phyloP scores from a whole-genome alignment of 2,888 invertebrate species.

The Caenorhabditis panamensis region DNA sequence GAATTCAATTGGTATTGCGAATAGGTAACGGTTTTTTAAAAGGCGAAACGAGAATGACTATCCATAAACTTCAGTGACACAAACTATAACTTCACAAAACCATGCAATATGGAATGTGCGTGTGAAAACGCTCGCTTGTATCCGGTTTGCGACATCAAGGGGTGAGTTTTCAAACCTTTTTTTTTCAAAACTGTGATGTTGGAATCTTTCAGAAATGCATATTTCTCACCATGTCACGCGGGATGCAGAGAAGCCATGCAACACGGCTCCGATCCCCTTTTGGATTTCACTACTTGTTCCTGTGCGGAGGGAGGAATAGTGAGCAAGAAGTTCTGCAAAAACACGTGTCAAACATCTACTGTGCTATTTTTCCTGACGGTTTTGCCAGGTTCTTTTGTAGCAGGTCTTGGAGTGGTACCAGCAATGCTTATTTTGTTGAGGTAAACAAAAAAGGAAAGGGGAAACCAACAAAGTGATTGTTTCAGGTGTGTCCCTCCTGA shows the following conservation, averaged over 20 bases:
- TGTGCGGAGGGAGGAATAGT: constrained; percentile 74
- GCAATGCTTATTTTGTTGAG: constrained; percentile 72
- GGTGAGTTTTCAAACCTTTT: constrained; percentile 36
- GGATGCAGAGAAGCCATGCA: constrained; percentile 77
- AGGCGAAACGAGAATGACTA: not conserved
- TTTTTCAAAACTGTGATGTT: not conserved
- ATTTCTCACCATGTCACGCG: constrained; percentile 82
- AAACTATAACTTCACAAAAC: constrained; percentile 76
- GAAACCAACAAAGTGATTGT: not conserved
- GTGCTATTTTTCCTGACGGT: constrained; percentile 77
- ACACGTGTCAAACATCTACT: constrained; percentile 73
- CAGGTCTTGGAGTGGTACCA: constrained; percentile 76
- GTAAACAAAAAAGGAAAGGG: constrained; percentile 21
- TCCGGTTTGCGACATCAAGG: constrained; percentile 81
- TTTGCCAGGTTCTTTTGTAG: constrained; percentile 76
- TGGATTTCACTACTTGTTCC: constrained; percentile 77
- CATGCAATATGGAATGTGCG: constrained; percentile 81
- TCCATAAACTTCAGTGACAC: constrained; percentile 56
- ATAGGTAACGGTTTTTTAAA: constrained; percentile 45
- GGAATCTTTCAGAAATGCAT: constrained; percentile 65
- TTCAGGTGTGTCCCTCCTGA: constrained; percentile 77
- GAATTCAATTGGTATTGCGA: constrained; percentile 72
- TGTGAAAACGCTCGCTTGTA: constrained; percentile 81
- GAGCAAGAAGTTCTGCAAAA: constrained; percentile 76
- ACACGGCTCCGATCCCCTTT: constrained; percentile 24